Evolutionary conservation across 37 sponge, comb jelly and placozoan genomes (phyloP).

Genomic region (Chondrosia reniformis): DNA sequence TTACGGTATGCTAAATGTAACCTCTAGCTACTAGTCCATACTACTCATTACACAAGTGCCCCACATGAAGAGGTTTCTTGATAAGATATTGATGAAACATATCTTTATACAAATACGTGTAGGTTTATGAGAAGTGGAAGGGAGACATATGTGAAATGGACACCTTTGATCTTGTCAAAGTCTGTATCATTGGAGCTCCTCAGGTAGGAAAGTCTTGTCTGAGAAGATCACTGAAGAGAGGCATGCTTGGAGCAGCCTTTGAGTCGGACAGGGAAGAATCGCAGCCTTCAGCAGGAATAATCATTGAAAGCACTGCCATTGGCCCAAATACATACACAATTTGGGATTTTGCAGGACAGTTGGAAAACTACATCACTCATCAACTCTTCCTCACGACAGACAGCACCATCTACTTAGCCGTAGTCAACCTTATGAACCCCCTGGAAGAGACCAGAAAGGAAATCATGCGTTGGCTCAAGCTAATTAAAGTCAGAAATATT

Average conservation of each 20-base stretch:
- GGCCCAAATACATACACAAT: conserved; percentile 45
- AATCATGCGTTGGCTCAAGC: conserved; percentile 58
- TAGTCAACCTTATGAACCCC: conserved; percentile 47
- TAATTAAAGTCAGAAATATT: conserved; percentile 70
- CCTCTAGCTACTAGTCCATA: background rate
- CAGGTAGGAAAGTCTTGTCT: conserved; percentile 65
- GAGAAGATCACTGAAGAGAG: conserved; percentile 33
- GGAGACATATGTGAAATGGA: conserved; percentile 40
- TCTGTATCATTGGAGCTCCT: conserved; percentile 66
- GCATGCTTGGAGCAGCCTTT: background rate
- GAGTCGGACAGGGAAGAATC: conserved; percentile 23
- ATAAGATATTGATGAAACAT: too few species aligned
- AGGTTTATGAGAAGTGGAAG: conserved; percentile 64
- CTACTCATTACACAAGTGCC: too few species aligned
- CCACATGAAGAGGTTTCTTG: too few species aligned
- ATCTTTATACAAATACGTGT: too few species aligned
- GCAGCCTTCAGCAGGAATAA: conserved; percentile 54
- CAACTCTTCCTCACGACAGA: conserved; percentile 74
- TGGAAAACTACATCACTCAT: conserved; percentile 71
- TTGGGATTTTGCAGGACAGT: conserved; percentile 85
- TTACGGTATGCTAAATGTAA: background rate
- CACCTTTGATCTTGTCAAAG: conserved; percentile 64
- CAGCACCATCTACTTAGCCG: conserved; percentile 53
- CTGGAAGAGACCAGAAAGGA: conserved; percentile 19
- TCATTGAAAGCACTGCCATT: conserved; percentile 34